Conservation (phyloP, 2,797 vertebrate species). For the Prunella strophiata region DNA sequence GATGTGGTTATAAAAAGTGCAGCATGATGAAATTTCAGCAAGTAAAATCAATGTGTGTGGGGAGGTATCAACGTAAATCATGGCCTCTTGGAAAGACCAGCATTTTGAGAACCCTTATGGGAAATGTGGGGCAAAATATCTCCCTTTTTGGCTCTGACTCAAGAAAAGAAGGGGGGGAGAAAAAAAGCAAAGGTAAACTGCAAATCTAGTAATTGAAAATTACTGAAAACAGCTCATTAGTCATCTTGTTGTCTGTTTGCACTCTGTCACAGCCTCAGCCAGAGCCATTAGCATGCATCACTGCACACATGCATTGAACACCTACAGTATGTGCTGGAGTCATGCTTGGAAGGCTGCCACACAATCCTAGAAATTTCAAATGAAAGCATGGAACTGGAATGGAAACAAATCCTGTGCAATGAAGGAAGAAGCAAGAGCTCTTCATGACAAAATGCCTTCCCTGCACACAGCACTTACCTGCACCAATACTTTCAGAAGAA, state of each 20-base stretch:
- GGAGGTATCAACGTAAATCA: background rate
- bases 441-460: background rate
- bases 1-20: background rate
- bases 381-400: constrained; percentile 51
- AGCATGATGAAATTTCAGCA: background rate
- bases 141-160: constrained; percentile 44
- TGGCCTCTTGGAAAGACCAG: background rate
- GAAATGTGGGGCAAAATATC: constrained; percentile 37
- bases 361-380: constrained; percentile 66
- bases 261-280: constrained; percentile 58
- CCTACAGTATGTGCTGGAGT: constrained; percentile 66
- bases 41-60: background rate
- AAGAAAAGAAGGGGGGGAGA: background rate
- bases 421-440: constrained; percentile 17
- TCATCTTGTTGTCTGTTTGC: constrained; percentile 67
- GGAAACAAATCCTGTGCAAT: constrained; percentile 42
- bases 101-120: background rate
- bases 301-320: constrained; percentile 64
- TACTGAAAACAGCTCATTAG: constrained; percentile 71
- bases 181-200: constrained; percentile 54
- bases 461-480: background rate
- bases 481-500: background rate
- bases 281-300: constrained; percentile 68
- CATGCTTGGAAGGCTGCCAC: constrained; percentile 70
- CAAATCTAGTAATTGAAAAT: constrained; percentile 64